Evolutionary conservation across 2,888 invertebrate species (phyloP), one percentile per base, ranked within the genome.

Genomic region (Melanargia galathea): DNA sequence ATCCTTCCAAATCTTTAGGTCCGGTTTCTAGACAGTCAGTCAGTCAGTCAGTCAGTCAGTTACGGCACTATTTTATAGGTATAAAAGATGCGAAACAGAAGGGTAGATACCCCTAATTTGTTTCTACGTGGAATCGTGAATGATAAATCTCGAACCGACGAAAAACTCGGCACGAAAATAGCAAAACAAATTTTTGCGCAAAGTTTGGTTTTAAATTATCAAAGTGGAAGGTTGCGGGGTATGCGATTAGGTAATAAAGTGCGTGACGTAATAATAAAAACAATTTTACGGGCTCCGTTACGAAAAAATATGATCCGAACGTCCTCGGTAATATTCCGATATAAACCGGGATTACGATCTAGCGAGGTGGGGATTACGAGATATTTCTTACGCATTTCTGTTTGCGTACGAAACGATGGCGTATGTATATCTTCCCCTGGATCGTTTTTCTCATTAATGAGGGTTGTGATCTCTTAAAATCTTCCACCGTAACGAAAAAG

Each of bases 251-350:
- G 30, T 51, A 30, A 33, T 33, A 51, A 51, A 49, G n/a, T 2
- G 49, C n/a, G 24, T 5, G 7, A 49, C n/a, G 26, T 30, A 33
- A 51, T 33, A 51, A 33, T 24, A 26, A 30, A 51, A 51, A 16
- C 18, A 49, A 26, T 13, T 46, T 49, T 49, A 30, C 8, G 49
- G n/a, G 11, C 13, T 30, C 7, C 5, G 51, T 30, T 26, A 51
- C 18, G 7, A 51, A 51, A 51, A 51, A 51, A 51, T 51, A 51
- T 30, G 30, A 11, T 16, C 16, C 16, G 4, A 49, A 49, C 16
- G 49, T 10, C 49, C 49, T 49, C 24, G 30, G 51, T 51, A 33
- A 51, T 18, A 30, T 51, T 51, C 30, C 30, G 33, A 33, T 51
- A 33, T 51, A 51, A 18, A 30, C 30, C 18, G 30, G 30, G 51